A percentile compares a stretch with the other conserved stretches of the same genome.
These are phyloP conservation scores for Campopleginae sp. DNA, from an alignment of 2,888 invertebrate genomes.

Conservation along the genomic window DNA sequence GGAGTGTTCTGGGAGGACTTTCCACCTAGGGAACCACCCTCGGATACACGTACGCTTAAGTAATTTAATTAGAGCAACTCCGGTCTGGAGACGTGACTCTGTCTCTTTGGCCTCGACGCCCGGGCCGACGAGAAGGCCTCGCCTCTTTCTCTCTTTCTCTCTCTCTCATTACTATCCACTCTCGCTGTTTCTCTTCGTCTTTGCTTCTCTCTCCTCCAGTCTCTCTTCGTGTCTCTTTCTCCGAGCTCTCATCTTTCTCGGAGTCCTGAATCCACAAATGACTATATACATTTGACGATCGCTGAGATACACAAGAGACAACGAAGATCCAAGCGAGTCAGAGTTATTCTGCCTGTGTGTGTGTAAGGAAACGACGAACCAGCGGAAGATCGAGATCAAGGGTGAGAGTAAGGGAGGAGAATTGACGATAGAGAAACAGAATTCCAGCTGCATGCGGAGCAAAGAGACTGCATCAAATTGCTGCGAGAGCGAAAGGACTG, in stretches of 20 bases:
- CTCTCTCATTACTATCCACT: slow-evolving; percentile 76
- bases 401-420: slow-evolving; percentile 16
- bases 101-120: slow-evolving; percentile 77
- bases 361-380: slow-evolving; percentile 48
- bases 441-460: slow-evolving; percentile 27
- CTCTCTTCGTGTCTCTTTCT: slow-evolving; percentile 58
- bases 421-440: slow-evolving; percentile 56
- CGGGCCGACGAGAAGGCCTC: slow-evolving; percentile 82
- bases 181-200: slow-evolving; percentile 81
- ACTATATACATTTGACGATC: slow-evolving; percentile 27
- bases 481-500: neutral
- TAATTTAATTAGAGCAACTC: slow-evolving; percentile 84
- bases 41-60: slow-evolving; percentile 84
- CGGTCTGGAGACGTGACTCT: slow-evolving; percentile 83
- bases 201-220: slow-evolving; percentile 55
- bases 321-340: slow-evolving; percentile 67
- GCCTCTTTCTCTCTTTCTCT: slow-evolving; percentile 63
- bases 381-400: slow-evolving; percentile 43
- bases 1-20: slow-evolving; percentile 46
- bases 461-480: slow-evolving; percentile 37
- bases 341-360: slow-evolving; percentile 53
- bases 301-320: slow-evolving; percentile 50
- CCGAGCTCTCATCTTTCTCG: slow-evolving; percentile 78
- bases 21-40: slow-evolving; percentile 74
- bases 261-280: slow-evolving; percentile 26